Conservation (phyloP, 2,113 vertebrate genomes). For the Phainopepla nitens region DNA sequence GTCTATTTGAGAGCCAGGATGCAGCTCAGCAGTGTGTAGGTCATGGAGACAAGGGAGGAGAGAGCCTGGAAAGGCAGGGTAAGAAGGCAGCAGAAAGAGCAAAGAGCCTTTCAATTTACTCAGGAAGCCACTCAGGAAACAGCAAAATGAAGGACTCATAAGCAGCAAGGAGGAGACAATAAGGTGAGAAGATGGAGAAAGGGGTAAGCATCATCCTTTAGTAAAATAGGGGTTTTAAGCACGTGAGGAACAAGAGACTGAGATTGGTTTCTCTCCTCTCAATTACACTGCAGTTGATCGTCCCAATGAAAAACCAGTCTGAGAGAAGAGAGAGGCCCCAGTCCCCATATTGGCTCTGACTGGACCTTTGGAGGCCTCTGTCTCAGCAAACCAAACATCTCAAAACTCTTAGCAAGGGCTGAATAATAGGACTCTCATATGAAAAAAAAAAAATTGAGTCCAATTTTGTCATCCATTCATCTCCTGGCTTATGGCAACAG, state of each 20-base stretch:
- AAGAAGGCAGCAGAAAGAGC: background rate
- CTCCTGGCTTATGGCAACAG: background rate
- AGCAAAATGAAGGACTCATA: background rate
- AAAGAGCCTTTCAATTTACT: background rate
- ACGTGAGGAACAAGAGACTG: background rate
- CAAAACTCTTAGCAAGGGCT: background rate
- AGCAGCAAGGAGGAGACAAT: background rate
- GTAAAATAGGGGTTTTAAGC: background rate
- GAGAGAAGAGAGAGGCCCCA: background rate
- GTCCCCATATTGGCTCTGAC: background rate
- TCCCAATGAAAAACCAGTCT: background rate
- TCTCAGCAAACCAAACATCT: background rate
- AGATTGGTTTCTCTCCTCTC: background rate
- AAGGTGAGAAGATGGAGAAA: background rate
- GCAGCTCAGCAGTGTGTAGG: background rate
- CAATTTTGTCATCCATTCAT: background rate
- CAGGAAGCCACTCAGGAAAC: background rate
- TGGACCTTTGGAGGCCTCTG: background rate
- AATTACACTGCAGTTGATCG: background rate
- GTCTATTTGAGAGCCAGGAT: background rate
- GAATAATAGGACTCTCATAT: background rate
- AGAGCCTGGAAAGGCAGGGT: background rate
- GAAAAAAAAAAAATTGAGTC: fast-evolving
- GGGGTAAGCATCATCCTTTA: background rate
- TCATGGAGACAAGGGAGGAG: background rate